phyloP scores from a whole-genome alignment of 2,888 invertebrate species.

The Epirrhoe tristata region DNA sequence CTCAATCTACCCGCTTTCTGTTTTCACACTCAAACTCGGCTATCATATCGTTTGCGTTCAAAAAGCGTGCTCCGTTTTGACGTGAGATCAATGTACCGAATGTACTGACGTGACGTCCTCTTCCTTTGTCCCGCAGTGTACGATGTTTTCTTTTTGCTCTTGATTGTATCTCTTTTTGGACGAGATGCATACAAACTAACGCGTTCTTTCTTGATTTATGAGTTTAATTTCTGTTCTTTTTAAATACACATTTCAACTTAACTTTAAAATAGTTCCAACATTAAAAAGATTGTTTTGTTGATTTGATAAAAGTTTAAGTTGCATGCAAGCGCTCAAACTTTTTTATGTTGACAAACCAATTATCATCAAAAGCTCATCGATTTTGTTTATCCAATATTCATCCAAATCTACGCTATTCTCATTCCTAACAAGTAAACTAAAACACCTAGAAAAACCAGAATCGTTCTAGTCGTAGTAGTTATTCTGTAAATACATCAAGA shows the following conservation, averaged over 20 bases:
- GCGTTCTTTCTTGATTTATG: slow-evolving; percentile 29
- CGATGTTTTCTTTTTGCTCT: slow-evolving; percentile 24
- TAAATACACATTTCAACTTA: neutral
- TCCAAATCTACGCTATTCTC: too few species aligned
- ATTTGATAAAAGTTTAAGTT: too few species aligned
- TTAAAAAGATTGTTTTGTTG: neutral
- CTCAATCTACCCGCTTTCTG: slow-evolving; percentile 9
- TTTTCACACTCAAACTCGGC: slow-evolving; percentile 9
- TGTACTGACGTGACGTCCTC: slow-evolving; percentile 41
- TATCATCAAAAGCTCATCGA: too few species aligned
- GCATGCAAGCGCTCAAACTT: too few species aligned
- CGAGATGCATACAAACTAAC: slow-evolving; percentile 23
- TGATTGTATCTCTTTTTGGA: slow-evolving; percentile 29
- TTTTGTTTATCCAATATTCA: too few species aligned
- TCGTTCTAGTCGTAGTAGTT: slow-evolving; percentile 36
- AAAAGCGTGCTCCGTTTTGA: slow-evolving; percentile 65
- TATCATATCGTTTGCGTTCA: slow-evolving; percentile 72
- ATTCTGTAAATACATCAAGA: slow-evolving; percentile 54
- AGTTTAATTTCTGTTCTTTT: slow-evolving; percentile 19
- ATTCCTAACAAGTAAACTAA: neutral
- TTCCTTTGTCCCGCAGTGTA: slow-evolving; percentile 44
- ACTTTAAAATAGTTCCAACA: neutral
- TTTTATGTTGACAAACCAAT: too few species aligned
- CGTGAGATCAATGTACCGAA: slow-evolving; percentile 54
- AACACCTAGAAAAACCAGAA: slow-evolving; percentile 50